Evolutionary conservation across 2,113 vertebrate genomes (phyloP).

Genomic region (Laticauda laticaudata): DNA sequence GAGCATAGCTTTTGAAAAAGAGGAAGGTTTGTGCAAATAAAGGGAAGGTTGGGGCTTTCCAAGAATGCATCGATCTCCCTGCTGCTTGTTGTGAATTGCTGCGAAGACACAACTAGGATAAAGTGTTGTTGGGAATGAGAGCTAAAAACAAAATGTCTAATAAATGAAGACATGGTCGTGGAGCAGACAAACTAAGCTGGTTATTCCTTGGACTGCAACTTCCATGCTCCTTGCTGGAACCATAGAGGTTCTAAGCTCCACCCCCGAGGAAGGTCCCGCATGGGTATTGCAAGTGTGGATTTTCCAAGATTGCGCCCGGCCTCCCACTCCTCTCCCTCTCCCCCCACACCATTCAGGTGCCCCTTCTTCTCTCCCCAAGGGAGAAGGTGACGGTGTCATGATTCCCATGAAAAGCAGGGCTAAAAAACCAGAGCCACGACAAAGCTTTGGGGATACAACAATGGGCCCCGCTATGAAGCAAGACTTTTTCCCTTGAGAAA

Average conservation of each 20-base stretch:
- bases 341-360: neutral
- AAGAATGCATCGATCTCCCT: neutral
- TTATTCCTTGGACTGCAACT: neutral
- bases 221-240: neutral
- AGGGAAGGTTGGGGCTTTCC: neutral
- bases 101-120: neutral
- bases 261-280: neutral
- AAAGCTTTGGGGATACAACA: neutral
- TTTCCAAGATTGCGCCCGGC: neutral
- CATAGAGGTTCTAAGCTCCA: neutral
- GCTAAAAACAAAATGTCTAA: neutral
- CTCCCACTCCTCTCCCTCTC: neutral
- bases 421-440: neutral
- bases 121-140: neutral
- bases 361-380: neutral
- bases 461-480: neutral
- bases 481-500: neutral
- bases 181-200: neutral
- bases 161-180: neutral
- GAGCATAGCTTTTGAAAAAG: neutral
- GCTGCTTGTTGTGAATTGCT: neutral
- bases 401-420: neutral
- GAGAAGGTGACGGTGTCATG: neutral
- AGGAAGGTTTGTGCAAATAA: neutral
- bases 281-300: neutral